phyloP scores from a whole-genome alignment of 64 coral and sea anemone genomes.

The Porites lutea region DNA sequence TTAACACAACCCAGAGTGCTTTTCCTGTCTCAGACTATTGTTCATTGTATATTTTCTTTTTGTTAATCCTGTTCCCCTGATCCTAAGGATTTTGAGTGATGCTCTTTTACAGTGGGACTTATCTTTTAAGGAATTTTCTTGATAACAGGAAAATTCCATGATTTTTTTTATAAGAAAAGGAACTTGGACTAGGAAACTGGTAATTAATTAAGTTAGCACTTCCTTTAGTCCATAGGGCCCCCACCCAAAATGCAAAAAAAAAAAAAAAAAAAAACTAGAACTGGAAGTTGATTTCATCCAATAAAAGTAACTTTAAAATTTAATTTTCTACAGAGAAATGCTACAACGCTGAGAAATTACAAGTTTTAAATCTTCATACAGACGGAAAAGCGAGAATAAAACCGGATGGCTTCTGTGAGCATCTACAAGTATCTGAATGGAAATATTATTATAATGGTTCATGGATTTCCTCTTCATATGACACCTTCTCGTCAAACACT shows the following conservation, averaged over 20 bases:
- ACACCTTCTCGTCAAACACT: not conserved
- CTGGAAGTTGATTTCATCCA: not conserved
- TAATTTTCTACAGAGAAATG: not conserved
- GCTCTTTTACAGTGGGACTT: no score
- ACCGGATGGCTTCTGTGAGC: not conserved
- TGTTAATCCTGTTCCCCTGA: not conserved
- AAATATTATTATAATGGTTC: slow-evolving; percentile 30
- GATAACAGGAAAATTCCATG: no score
- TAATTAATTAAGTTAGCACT: no score
- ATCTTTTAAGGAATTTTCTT: no score
- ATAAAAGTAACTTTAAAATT: not conserved
- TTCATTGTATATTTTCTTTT: not conserved
- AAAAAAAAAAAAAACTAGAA: no score
- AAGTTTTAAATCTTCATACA: slow-evolving; percentile 8
- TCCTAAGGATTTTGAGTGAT: not conserved
- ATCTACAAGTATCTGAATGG: slow-evolving; percentile 3
- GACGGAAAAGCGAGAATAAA: not conserved
- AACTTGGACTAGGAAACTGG: no score
- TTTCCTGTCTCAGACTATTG: not conserved
- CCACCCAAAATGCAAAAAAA: no score
- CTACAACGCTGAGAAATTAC: not conserved
- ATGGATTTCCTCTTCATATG: not conserved
- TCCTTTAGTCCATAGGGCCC: no score
- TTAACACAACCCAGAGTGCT: no score
- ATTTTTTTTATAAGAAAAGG: no score